Evolutionary conservation across 2,888 invertebrate genomes (phyloP).

Genomic region (Mallateleia sp.): DNA sequence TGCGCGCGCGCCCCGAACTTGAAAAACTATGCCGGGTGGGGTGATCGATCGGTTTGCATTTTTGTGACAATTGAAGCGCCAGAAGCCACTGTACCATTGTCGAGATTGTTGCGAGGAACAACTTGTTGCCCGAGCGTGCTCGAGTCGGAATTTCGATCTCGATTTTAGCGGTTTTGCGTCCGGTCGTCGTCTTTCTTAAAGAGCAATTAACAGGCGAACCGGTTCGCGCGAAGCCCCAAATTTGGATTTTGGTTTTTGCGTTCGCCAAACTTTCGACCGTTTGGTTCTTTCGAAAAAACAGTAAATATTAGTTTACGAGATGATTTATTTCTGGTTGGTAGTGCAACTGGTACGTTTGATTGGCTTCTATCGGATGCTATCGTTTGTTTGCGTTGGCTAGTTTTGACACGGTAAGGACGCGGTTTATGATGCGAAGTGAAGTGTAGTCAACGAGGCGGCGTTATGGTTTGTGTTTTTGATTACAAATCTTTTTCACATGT

Average conservation of each 20-base stretch:
- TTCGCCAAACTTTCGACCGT: no score
- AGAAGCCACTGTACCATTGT: slow-evolving; percentile 70
- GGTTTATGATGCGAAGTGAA: no score
- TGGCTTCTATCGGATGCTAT: not conserved
- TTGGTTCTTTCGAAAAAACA: no score
- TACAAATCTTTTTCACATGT: no score
- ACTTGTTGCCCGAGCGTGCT: slow-evolving; percentile 67
- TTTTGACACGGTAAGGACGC: slow-evolving; percentile 32
- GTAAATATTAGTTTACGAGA: not conserved
- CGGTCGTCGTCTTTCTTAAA: not conserved
- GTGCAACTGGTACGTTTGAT: not conserved
- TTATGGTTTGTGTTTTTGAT: no score
- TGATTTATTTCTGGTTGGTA: not conserved
- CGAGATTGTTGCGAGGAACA: slow-evolving; percentile 69
- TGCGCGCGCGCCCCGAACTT: slow-evolving; percentile 69
- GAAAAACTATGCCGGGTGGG: slow-evolving; percentile 67
- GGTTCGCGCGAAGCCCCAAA: not conserved
- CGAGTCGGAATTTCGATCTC: slow-evolving; percentile 22
- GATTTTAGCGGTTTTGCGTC: slow-evolving; percentile 1
- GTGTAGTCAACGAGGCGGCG: no score
- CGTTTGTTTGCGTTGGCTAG: slow-evolving; percentile 29
- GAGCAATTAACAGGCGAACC: not conserved
- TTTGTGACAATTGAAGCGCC: slow-evolving; percentile 71
- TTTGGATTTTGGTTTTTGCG: not conserved
- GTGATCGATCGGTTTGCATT: slow-evolving; percentile 77